Percentiles rank a stretch among this genome's conserved stretches.
Evolutionary conservation across 2,888 invertebrate species (phyloP).

Genomic region (Saturnia japonica): DNA sequence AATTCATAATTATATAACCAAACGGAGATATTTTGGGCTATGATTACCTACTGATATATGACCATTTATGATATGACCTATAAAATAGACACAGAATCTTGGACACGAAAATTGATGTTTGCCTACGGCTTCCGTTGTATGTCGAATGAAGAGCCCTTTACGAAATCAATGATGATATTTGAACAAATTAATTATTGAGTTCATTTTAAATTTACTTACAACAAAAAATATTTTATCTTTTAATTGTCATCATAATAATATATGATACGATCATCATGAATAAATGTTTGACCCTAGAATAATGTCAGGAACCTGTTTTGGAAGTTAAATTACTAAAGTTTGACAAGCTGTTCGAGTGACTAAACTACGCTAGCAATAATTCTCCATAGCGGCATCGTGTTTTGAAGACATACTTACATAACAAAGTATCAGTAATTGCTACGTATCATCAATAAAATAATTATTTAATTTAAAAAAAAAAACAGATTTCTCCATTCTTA

Average conservation of each 20-base stretch:
- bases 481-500: no score
- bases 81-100: neutral
- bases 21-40: neutral
- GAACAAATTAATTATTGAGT: no score
- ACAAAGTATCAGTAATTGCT: neutral
- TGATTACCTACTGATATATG: neutral
- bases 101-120: neutral
- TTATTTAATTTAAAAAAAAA: neutral
- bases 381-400: slow-evolving; percentile 55
- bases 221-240: neutral
- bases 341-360: slow-evolving; percentile 73
- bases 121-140: neutral
- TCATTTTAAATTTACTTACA: neutral
- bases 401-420: slow-evolving; percentile 45
- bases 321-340: slow-evolving; percentile 82
- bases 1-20: neutral
- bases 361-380: slow-evolving; percentile 76
- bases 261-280: slow-evolving; percentile 9
- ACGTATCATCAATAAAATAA: neutral
- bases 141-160: neutral
- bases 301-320: slow-evolving; percentile 71
- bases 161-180: neutral
- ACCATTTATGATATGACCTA: neutral
- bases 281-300: slow-evolving; percentile 44
- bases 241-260: neutral